Conservation (phyloP, 1,140 invertebrate genomes). For the Drosophila pruinosa region DNA sequence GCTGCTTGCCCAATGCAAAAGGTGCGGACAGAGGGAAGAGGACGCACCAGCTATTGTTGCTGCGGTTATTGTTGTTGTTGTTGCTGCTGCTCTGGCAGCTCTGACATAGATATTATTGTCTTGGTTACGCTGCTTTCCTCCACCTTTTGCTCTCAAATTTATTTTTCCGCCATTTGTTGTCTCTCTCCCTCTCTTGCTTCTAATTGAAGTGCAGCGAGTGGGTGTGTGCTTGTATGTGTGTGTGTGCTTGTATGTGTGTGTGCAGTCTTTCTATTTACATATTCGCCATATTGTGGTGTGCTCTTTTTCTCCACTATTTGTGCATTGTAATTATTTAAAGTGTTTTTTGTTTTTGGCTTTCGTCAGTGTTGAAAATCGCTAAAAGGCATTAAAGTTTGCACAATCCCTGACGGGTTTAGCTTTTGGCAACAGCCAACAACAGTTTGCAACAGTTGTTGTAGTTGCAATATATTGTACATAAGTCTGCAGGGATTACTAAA, state of each 20-base stretch:
- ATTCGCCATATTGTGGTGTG: constrained; percentile 57
- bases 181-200: constrained; percentile 40
- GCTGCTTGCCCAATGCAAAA: constrained; percentile 51
- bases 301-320: constrained; percentile 32
- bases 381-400: constrained; percentile 38
- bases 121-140: constrained; percentile 39
- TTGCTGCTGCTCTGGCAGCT: constrained; percentile 37
- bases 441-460: background rate
- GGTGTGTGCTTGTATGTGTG: constrained; percentile 30
- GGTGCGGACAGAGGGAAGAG: background rate
- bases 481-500: background rate
- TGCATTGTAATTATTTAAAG: constrained; percentile 76
- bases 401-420: constrained; percentile 4
- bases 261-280: constrained; percentile 49
- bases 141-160: constrained; percentile 59
- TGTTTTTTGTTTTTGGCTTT: constrained; percentile 64
- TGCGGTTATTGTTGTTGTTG: constrained; percentile 35
- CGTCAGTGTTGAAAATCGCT: constrained; percentile 14
- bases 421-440: background rate
- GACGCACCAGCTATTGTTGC: constrained; percentile 31
- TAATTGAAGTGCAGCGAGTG: constrained; percentile 70
- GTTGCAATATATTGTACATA: background rate
- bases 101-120: constrained; percentile 78
- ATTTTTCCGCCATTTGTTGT: constrained; percentile 63
- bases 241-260: constrained; percentile 36